Percentiles rank a stretch among this genome's conserved stretches.
These are phyloP conservation scores for Branchellion lobata DNA, from an alignment of 2,888 invertebrate genomes.

Conservation along the genomic window DNA sequence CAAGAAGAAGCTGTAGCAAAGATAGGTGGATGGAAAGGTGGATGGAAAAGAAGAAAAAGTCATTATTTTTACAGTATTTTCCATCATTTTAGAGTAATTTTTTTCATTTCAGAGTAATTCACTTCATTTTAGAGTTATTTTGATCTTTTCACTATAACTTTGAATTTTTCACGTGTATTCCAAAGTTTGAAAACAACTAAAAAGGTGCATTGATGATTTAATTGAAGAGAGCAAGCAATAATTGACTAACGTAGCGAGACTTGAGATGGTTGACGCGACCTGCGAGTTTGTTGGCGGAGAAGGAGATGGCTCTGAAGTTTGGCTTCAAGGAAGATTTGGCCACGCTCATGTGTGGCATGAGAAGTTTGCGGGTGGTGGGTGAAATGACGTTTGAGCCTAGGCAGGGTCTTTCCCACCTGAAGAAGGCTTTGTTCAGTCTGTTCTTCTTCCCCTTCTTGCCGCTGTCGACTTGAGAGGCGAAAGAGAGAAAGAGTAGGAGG, in stretches of 20 bases:
- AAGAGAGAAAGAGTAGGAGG: background rate
- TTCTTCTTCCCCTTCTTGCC: background rate
- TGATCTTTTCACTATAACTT: no score
- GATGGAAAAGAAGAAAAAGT: no score
- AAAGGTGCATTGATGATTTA: no score
- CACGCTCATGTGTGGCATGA: background rate
- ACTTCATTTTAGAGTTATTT: no score
- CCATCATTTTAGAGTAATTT: no score
- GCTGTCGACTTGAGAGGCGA: background rate
- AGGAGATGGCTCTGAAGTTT: background rate
- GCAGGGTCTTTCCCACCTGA: conserved; percentile 7
- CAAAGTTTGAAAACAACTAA: no score
- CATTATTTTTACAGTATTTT: no score
- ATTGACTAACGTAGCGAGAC: background rate
- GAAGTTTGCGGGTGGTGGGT: background rate
- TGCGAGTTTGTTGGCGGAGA: background rate
- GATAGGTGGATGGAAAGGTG: no score
- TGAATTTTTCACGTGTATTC: no score
- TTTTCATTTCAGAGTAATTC: no score
- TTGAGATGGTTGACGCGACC: background rate
- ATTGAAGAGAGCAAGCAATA: no score
- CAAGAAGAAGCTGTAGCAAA: no score
- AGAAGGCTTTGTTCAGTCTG: background rate
- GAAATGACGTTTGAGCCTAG: background rate
- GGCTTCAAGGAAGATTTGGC: background rate